Evolutionary conservation across 2,797 vertebrate genomes (phyloP).

Genomic region (Tauraco hartlaubi): DNA sequence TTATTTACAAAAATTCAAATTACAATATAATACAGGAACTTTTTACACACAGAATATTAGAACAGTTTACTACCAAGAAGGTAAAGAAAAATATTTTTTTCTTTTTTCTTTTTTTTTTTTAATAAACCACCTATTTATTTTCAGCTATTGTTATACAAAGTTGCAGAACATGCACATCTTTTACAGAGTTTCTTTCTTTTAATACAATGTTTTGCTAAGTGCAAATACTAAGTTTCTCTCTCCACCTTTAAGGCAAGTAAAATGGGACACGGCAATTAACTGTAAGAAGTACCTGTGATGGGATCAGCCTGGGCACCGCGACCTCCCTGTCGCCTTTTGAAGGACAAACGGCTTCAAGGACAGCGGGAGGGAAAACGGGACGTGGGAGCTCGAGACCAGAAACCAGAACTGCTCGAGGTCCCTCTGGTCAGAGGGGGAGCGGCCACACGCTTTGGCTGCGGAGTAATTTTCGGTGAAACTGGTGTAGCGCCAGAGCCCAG

Average conservation of each 20-base stretch:
- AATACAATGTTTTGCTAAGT: constrained; percentile 77
- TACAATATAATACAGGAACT: constrained; percentile 84
- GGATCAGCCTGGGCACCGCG: not conserved
- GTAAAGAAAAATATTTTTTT: constrained; percentile 76
- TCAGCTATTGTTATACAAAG: constrained; percentile 78
- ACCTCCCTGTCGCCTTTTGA: not conserved
- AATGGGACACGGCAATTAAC: constrained; percentile 37
- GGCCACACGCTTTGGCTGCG: accelerated
- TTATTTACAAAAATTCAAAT: constrained; percentile 84
- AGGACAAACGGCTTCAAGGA: not conserved
- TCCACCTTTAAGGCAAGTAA: constrained; percentile 86
- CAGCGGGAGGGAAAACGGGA: not conserved
- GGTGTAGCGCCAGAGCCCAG: not conserved
- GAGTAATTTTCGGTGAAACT: not conserved
- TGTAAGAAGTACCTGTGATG: constrained; percentile 19
- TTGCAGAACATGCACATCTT: constrained; percentile 77
- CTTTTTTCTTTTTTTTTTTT: constrained; percentile 10
- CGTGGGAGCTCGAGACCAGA: not conserved
- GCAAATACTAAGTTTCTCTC: constrained; percentile 82
- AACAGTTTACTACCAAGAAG: constrained; percentile 72
- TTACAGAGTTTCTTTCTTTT: constrained; percentile 47
- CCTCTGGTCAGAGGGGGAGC: not conserved
- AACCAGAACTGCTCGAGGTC: not conserved
- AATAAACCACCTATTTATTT: constrained; percentile 74
- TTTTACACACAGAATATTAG: constrained; percentile 80